Percentiles rank a stretch among this genome's conserved stretches.
Conservation (phyloP, 2,888 invertebrate species). For the Aelia acuminata region DNA sequence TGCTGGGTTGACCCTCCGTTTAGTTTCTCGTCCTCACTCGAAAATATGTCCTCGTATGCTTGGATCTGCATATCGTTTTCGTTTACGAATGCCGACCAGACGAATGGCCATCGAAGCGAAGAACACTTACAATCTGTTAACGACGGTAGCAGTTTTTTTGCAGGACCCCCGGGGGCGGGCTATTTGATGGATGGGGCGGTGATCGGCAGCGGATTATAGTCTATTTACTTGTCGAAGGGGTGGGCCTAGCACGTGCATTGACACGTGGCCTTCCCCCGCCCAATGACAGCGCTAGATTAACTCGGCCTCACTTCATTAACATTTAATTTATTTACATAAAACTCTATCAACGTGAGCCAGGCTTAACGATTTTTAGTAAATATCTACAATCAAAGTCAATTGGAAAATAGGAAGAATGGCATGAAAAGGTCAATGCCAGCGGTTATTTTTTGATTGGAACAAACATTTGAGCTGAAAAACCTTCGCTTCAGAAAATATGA, state of each 20-base stretch:
- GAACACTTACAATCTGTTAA: constrained; percentile 34
- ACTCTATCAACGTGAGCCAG: background rate
- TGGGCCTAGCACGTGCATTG: background rate
- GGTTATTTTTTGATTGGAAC: no score
- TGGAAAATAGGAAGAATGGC: background rate
- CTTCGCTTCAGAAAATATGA: no score
- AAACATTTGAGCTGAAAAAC: no score
- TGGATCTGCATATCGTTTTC: background rate
- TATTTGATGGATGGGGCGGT: constrained; percentile 47
- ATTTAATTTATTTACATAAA: constrained; percentile 48
- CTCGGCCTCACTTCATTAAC: constrained; percentile 39
- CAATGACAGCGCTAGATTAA: constrained; percentile 33
- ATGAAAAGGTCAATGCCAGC: no score
- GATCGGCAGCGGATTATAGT: constrained; percentile 37
- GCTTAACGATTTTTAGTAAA: background rate
- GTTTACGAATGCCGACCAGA: no score
- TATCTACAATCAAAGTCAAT: background rate
- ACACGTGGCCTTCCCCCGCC: background rate
- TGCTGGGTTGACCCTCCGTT: no score
- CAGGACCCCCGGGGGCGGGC: background rate
- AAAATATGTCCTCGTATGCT: background rate
- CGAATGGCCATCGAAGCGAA: background rate
- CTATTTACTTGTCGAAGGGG: constrained; percentile 33
- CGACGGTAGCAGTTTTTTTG: constrained; percentile 28
- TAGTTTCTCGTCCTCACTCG: no score